Evolutionary conservation across 2,888 invertebrate genomes (phyloP).

Genomic region (Liodrosophila aerea): DNA sequence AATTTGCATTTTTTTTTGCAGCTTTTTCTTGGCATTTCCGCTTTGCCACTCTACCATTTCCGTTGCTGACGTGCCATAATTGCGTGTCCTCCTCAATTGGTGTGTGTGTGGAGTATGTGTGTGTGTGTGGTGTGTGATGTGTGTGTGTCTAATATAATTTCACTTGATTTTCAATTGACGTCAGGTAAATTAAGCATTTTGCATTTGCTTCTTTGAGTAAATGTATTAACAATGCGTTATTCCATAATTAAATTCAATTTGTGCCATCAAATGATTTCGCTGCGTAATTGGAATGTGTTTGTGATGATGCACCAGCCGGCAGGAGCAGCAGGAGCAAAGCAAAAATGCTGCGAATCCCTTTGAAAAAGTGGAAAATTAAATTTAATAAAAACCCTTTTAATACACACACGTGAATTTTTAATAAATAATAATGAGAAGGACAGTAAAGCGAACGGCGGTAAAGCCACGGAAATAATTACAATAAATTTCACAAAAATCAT

Average conservation of each 20-base stretch:
- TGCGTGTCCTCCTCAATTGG: conserved; percentile 29
- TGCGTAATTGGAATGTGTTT: background rate
- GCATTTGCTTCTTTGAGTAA: conserved; percentile 26
- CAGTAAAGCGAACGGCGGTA: too few species aligned
- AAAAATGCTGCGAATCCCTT: too few species aligned
- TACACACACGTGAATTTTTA: background rate
- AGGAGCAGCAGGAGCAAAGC: too few species aligned
- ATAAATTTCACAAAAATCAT: too few species aligned
- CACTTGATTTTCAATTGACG: conserved; percentile 37
- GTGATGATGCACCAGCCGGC: background rate
- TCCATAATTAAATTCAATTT: conserved; percentile 8
- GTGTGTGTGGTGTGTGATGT: conserved; percentile 7
- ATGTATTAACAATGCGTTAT: conserved; percentile 8
- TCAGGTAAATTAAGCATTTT: conserved; percentile 35
- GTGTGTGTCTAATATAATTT: conserved; percentile 26
- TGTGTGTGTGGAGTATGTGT: conserved; percentile 15
- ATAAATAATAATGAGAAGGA: background rate
- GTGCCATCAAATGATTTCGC: background rate
- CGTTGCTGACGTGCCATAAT: conserved; percentile 58
- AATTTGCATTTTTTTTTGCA: conserved; percentile 66
- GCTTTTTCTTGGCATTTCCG: conserved; percentile 65
- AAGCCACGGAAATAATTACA: too few species aligned
- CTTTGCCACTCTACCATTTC: conserved; percentile 69
- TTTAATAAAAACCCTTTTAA: too few species aligned
- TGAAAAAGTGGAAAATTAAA: too few species aligned